Percentiles rank a stretch among this genome's conserved stretches.
phyloP scores from a whole-genome alignment of 2,797 vertebrate species.

The Rhabdomys pumilio region DNA sequence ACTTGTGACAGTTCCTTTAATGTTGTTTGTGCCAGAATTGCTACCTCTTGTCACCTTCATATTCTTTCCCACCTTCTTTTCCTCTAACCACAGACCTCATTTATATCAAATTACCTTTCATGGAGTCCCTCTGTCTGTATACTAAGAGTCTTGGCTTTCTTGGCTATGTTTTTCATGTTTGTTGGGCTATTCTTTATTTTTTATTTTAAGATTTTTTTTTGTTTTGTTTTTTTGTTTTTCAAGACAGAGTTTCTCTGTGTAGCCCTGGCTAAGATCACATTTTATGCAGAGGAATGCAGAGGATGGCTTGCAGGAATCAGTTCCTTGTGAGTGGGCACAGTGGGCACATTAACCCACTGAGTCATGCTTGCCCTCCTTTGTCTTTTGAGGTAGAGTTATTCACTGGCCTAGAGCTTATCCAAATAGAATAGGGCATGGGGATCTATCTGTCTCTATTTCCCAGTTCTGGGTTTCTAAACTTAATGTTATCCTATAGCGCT shows the following conservation, averaged over 20 bases:
- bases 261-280: background rate
- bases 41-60: slow-evolving; percentile 18
- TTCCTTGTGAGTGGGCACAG: background rate
- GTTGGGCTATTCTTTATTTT: background rate
- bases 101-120: slow-evolving; percentile 29
- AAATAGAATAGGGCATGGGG: background rate
- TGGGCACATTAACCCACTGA: background rate
- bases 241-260: too few relatives aligned
- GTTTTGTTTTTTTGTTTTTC: too few relatives aligned
- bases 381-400: background rate
- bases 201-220: background rate
- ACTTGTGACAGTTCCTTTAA: background rate
- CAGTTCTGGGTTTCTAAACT: background rate
- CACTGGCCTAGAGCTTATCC: background rate
- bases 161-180: background rate
- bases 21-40: background rate
- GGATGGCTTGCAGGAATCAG: background rate
- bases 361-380: background rate
- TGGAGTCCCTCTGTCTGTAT: background rate
- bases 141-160: background rate
- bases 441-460: background rate
- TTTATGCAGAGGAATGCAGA: background rate
- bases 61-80: background rate
- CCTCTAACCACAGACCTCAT: background rate
- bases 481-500: too few relatives aligned